Evolutionary conservation across 2,113 vertebrate species (phyloP).

Genomic region (Xenus cinereus): DNA sequence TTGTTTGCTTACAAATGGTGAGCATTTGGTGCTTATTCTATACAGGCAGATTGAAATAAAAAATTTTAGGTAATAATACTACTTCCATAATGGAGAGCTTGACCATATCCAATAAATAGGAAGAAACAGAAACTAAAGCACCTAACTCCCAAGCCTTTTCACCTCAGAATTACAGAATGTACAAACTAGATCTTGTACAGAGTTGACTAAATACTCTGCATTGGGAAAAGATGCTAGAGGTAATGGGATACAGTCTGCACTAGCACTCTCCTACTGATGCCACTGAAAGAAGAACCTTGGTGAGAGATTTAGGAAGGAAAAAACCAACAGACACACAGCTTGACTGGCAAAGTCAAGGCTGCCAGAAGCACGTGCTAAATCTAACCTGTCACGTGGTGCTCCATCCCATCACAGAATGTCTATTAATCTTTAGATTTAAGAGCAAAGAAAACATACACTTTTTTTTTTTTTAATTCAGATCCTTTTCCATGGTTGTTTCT

Average conservation of each 20-base stretch:
- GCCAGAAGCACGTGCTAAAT: not conserved
- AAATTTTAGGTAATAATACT: not conserved
- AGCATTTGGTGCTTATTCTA: not conserved
- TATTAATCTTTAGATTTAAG: not conserved
- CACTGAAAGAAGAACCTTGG: not conserved
- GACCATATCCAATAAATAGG: not conserved
- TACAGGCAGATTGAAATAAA: not conserved
- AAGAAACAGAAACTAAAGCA: not conserved
- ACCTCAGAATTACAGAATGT: not conserved
- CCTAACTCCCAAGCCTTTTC: not conserved
- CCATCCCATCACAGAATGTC: not conserved
- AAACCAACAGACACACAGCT: not conserved
- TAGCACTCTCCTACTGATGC: not conserved
- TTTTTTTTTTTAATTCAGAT: not conserved
- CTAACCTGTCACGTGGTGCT: not conserved
- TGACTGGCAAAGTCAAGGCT: not conserved
- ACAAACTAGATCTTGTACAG: not conserved
- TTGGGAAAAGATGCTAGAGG: not conserved
- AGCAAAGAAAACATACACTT: not conserved
- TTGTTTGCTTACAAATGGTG: not conserved
- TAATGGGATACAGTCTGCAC: not conserved
- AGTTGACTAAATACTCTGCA: not conserved
- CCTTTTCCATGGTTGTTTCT: not conserved
- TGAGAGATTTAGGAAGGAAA: not conserved
- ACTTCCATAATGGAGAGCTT: not conserved